A percentile compares a stretch with the other conserved stretches of the same genome.
Conservation (phyloP, 2,113 vertebrate species). For the Uria aalge region DNA sequence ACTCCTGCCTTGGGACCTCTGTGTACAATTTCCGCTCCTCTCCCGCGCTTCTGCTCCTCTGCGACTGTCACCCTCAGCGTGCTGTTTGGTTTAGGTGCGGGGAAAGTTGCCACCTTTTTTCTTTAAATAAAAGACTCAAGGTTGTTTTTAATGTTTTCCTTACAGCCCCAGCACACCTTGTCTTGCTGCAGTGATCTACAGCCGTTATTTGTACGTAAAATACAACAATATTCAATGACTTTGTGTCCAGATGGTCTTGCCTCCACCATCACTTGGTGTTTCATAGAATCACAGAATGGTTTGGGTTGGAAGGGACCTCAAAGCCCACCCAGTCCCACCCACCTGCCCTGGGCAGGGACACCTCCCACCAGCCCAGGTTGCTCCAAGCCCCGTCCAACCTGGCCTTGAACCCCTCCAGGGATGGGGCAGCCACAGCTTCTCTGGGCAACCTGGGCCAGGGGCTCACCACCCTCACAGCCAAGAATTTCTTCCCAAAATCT, state of each 20-base stretch:
- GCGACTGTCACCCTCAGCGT: neutral
- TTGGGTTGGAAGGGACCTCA: neutral
- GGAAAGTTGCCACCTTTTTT: neutral
- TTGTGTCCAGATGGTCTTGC: neutral
- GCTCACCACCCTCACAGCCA: neutral
- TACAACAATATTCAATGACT: neutral
- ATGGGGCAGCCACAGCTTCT: neutral
- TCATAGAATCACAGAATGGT: neutral
- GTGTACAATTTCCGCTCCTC: neutral
- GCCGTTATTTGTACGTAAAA: accelerated
- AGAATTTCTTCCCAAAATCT: neutral
- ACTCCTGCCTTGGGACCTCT: neutral
- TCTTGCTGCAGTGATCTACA: neutral
- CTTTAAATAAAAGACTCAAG: neutral
- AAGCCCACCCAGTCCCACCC: neutral
- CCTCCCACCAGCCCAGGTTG: neutral
- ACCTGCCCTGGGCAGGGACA: neutral
- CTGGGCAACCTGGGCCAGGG: neutral
- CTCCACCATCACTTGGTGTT: neutral
- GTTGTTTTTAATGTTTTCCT: neutral
- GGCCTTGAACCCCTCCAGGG: neutral
- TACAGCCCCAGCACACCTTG: neutral
- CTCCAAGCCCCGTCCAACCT: neutral
- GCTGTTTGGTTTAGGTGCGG: neutral
- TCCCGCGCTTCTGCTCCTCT: neutral